Conservation (phyloP, 2,888 invertebrate genomes). For the Gandaritis pyraliata region DNA sequence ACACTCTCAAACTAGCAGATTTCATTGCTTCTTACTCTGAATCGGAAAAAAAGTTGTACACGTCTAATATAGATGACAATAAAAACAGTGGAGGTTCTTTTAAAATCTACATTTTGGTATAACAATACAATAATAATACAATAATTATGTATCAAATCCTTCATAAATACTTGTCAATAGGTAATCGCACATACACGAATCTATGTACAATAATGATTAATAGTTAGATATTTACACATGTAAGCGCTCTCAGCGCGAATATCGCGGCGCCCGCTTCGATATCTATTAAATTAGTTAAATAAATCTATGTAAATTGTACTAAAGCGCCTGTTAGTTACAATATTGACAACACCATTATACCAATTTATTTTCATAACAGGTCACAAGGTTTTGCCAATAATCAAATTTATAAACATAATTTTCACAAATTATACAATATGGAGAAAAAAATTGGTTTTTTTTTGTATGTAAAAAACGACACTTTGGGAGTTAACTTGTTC, state of each 20-base stretch:
- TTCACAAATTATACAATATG: too few relatives aligned
- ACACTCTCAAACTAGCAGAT: neutral
- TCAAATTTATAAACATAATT: too few relatives aligned
- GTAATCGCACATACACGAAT: slow-evolving; percentile 9
- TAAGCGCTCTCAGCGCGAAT: neutral
- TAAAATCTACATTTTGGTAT: slow-evolving; percentile 3
- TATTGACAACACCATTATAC: too few relatives aligned
- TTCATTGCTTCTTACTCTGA: neutral
- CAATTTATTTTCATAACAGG: too few relatives aligned
- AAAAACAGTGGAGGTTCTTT: slow-evolving; percentile 1
- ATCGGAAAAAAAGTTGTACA: slow-evolving; percentile 4
- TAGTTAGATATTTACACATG: neutral
- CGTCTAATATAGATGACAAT: slow-evolving; percentile 5
- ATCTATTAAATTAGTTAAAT: too few relatives aligned
- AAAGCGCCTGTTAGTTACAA: too few relatives aligned
- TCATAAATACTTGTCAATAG: slow-evolving; percentile 12
- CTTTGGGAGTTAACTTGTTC: slow-evolving; percentile 1
- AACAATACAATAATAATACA: slow-evolving; percentile 12
- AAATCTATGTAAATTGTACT: too few relatives aligned
- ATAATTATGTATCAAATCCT: slow-evolving; percentile 6
- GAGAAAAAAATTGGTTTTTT: too few relatives aligned
- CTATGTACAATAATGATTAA: slow-evolving; percentile 25
- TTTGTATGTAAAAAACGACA: neutral
- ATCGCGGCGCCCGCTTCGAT: too few relatives aligned
- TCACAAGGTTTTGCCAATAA: too few relatives aligned